Percentiles rank a stretch among this genome's conserved stretches.
phyloP scores from a whole-genome alignment of 2,113 vertebrate genomes.

The Dromiciops gliroides region DNA sequence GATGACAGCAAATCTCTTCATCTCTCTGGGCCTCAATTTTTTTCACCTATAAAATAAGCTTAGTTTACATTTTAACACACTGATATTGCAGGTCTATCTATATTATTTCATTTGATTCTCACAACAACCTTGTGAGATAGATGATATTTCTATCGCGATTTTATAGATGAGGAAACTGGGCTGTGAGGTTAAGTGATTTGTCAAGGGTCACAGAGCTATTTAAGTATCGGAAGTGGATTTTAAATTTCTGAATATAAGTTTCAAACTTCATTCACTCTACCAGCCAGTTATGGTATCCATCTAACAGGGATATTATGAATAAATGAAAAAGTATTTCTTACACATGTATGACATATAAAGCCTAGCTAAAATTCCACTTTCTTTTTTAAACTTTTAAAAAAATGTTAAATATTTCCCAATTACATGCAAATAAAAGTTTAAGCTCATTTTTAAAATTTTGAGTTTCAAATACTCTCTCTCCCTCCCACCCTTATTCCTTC shows the following conservation, averaged over 20 bases:
- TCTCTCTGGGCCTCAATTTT: background rate
- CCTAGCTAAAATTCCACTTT: background rate
- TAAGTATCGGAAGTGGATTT: background rate
- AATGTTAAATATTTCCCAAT: background rate
- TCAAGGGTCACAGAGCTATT: background rate
- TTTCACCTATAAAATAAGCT: background rate
- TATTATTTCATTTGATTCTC: background rate
- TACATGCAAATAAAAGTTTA: background rate
- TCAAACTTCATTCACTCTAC: background rate
- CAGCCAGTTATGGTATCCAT: background rate
- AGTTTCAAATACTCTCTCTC: background rate
- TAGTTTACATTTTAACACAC: background rate
- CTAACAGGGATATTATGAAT: background rate
- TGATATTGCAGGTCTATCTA: background rate
- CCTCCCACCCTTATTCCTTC: background rate
- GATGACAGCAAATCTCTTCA: background rate
- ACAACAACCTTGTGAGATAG: background rate
- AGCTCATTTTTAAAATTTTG: background rate
- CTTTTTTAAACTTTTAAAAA: background rate
- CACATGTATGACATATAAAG: no score
- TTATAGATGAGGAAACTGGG: background rate
- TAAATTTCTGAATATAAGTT: background rate
- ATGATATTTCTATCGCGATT: background rate
- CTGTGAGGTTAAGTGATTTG: background rate
- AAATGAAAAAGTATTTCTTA: background rate